Evolutionary conservation across 2,797 vertebrate genomes (phyloP), one percentile per base, ranked within the genome.

Genomic region (Strix occidentalis): DNA sequence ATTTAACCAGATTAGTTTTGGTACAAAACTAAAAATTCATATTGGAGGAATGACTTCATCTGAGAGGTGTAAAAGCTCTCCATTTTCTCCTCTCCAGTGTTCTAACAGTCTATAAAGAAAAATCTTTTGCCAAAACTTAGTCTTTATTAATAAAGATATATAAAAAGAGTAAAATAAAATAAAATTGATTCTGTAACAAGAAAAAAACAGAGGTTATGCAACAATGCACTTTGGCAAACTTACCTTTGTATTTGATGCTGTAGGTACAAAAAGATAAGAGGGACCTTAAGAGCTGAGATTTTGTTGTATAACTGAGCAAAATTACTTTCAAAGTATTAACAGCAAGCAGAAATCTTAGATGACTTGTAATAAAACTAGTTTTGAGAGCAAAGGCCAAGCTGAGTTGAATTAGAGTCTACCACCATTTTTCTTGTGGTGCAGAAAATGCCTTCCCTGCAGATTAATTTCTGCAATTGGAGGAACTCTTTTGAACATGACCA

Each of bases 301-400:
- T 50, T 68, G 39, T 46, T 84, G 13, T 89, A 37, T 71, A 92
- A 84, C 78, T 53, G 50, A 85, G 60, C 18, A 90, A 95, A 95
- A 94, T 78, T 75, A 58, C 65, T 95, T 93, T 60, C 17, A 28
- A 71, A 89, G 29, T 81, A 78, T 75, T 93, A 94, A 78, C 28
- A 91, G 87, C 37, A 92, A 87, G 51, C 35, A 95, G 92, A 87
- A 86, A 72, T 84, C 72, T 79, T 90, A 80, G 81, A 90, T 26
- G 43, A 84, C 65, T 78, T 94, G 64, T 61, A 93, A 96, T 90
- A 96, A 96, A 93, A 87, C 57, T 45, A 79, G 35, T 57, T 87
- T 68, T 92, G 54, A 71, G 87, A 89, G 61, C 69, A 93, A 94
- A 96, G 94, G 95, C 58, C 90, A 95, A 80, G 39, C 53, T 85